A percentile compares a stretch with the other conserved stretches of the same genome.
phyloP scores from a whole-genome alignment of 1,140 invertebrate species.

The Drosophila pseudoananassae region DNA sequence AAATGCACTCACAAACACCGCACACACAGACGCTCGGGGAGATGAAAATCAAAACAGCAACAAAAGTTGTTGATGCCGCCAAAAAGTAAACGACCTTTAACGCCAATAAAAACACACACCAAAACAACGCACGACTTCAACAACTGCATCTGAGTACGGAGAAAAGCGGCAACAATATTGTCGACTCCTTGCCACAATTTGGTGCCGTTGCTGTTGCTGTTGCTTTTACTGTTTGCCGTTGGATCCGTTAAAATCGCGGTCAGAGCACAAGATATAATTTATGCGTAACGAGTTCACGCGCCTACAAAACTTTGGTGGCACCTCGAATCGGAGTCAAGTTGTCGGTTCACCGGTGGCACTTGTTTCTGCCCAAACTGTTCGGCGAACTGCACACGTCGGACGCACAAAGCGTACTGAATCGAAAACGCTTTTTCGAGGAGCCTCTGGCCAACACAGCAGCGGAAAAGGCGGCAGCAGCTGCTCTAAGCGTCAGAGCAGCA shows the following conservation, averaged over 20 bases:
- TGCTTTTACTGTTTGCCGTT: constrained; percentile 21
- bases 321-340: constrained; percentile 43
- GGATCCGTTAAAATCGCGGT: constrained; percentile 75
- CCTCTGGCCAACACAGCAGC: constrained; percentile 36
- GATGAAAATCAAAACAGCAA: constrained; percentile 81
- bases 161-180: constrained; percentile 59
- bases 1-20: constrained; percentile 1
- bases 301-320: constrained; percentile 69
- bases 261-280: constrained; percentile 64
- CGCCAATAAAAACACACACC: constrained; percentile 75
- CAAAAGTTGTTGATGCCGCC: constrained; percentile 81
- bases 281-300: constrained; percentile 81
- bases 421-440: constrained; percentile 72
- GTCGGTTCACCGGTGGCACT: constrained; percentile 26
- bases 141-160: constrained; percentile 26
- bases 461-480: constrained; percentile 23
- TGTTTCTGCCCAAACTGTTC: constrained; percentile 15
- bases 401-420: constrained; percentile 83
- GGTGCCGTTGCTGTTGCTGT: constrained; percentile 23
- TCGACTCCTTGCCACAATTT: constrained; percentile 47
- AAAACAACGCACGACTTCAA: constrained; percentile 18
- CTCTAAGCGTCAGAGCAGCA: constrained; percentile 21
- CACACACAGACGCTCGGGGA: constrained; percentile 30
- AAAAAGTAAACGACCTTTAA: constrained; percentile 83
- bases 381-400: constrained; percentile 76